Percentiles rank a stretch among this genome's conserved stretches.
Conservation (phyloP, 2,797 vertebrate genomes). For the Smutsia temminckii region DNA sequence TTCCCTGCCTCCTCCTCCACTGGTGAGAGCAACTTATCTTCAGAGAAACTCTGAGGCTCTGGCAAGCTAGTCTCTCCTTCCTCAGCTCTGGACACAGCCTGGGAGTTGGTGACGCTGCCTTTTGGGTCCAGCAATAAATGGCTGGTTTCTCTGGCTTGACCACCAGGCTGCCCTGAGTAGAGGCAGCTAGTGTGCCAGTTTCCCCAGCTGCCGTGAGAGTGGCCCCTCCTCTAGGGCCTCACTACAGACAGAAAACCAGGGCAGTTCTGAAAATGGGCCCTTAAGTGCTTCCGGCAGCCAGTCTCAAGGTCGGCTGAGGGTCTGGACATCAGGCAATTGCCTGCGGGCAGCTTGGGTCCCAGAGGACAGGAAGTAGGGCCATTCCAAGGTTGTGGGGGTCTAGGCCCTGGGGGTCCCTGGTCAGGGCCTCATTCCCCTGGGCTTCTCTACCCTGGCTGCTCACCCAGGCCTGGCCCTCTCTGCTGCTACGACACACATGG, state of each 20-base stretch:
- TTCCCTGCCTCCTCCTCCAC: neutral
- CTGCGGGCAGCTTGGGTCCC: neutral
- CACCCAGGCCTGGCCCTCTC: neutral
- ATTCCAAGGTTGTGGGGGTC: neutral
- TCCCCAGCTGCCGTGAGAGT: fast-evolving
- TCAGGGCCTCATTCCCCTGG: neutral
- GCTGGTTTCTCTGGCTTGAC: neutral
- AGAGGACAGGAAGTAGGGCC: neutral
- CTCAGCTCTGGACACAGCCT: neutral
- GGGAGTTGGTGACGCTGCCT: neutral
- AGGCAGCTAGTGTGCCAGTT: neutral
- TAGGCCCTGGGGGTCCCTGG: neutral
- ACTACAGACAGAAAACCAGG: neutral
- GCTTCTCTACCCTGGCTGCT: neutral
- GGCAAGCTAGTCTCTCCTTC: neutral
- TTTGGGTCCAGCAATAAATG: neutral
- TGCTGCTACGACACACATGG: neutral
- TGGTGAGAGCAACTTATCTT: too few species aligned
- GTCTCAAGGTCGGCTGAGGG: neutral
- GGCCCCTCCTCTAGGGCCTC: neutral
- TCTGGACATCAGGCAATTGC: neutral
- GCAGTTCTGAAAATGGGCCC: neutral
- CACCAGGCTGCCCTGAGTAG: neutral
- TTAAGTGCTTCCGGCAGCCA: neutral
- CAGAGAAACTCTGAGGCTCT: neutral